A percentile compares a stretch with the other conserved stretches of the same genome.
Conservation (phyloP, 1,140 invertebrate genomes). For the Andrena cerasifolii region DNA sequence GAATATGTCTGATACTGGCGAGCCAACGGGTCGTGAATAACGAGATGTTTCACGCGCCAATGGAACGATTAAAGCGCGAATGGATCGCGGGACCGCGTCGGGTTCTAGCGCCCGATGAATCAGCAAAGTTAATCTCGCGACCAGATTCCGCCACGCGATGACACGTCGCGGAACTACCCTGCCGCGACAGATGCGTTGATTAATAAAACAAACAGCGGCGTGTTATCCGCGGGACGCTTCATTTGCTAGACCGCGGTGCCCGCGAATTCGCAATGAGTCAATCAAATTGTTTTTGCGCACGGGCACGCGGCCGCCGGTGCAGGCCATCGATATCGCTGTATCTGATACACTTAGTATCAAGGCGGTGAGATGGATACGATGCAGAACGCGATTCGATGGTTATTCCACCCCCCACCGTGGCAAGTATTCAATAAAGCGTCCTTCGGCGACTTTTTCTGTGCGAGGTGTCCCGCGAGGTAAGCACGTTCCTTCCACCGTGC, state of each 20-base stretch:
- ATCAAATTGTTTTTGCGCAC: constrained; percentile 24
- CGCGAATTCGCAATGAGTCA: constrained; percentile 21
- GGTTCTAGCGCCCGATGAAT: constrained; percentile 1
- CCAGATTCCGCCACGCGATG: constrained; percentile 26
- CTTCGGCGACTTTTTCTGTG: too few species aligned
- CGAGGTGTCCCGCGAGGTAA: too few species aligned
- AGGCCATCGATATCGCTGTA: not conserved
- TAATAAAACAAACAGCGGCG: constrained; percentile 20
- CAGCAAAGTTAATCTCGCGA: constrained; percentile 32
- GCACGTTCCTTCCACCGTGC: too few species aligned
- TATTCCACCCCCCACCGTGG: too few species aligned
- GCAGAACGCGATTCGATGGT: too few species aligned
- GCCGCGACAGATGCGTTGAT: constrained; percentile 33
- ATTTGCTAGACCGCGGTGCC: not conserved
- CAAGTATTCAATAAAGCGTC: too few species aligned
- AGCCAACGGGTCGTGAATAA: constrained; percentile 28
- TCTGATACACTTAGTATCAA: not conserved
- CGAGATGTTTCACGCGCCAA: constrained; percentile 18
- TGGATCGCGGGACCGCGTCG: not conserved
- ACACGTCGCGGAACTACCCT: constrained; percentile 26
- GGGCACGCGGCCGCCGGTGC: too few species aligned
- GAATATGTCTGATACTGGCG: constrained; percentile 18
- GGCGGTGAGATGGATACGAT: not conserved
- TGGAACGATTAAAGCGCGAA: constrained; percentile 27
- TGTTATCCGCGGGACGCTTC: constrained; percentile 24